Evolutionary conservation across 2,113 vertebrate genomes (phyloP).

Genomic region (Tonatia bakeri): DNA sequence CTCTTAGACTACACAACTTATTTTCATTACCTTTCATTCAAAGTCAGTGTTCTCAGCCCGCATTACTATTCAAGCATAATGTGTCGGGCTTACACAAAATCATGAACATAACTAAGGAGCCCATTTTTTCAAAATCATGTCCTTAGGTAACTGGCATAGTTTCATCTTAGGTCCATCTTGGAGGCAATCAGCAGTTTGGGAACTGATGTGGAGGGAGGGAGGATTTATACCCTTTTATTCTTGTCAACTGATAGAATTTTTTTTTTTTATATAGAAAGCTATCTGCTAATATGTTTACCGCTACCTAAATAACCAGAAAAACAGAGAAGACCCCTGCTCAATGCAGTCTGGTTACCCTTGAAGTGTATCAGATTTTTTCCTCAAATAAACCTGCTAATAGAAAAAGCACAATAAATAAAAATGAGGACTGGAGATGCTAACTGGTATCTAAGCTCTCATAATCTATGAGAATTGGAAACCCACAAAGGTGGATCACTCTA

Average conservation of each 20-base stretch:
- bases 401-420: background rate
- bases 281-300: background rate
- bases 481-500: background rate
- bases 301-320: background rate
- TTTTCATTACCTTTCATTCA: background rate
- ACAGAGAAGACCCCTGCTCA: background rate
- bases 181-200: background rate
- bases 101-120: background rate
- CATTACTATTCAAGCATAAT: background rate
- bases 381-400: background rate
- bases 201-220: background rate
- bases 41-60: slow-evolving; percentile 20
- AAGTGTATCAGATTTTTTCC: background rate
- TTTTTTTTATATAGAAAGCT: background rate
- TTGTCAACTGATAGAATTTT: background rate
- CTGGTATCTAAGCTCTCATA: background rate
- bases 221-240: background rate
- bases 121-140: background rate
- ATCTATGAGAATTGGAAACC: background rate
- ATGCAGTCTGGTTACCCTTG: background rate
- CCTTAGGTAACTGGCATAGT: background rate
- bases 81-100: background rate
- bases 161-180: background rate
- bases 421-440: background rate
- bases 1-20: background rate